phyloP scores from a whole-genome alignment of 2,888 invertebrate genomes.

The Mechanitis messenoides region DNA sequence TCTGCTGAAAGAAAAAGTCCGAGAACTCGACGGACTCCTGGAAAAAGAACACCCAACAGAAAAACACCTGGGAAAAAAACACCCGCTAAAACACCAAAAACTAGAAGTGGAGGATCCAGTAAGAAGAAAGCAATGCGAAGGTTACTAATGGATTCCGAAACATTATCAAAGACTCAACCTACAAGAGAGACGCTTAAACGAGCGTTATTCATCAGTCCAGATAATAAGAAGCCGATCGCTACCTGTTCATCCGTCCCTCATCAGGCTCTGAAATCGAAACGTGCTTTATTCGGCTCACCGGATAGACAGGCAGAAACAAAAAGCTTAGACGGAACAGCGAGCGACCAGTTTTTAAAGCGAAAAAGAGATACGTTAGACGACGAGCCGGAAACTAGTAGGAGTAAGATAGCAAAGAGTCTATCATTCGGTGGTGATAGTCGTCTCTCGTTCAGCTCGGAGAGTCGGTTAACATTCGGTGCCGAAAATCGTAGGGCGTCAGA shows the following conservation, averaged over 20 bases:
- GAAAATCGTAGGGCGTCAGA: slow-evolving; percentile 58
- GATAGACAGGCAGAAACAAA: slow-evolving; percentile 61
- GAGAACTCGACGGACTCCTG: slow-evolving; percentile 69
- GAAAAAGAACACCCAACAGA: slow-evolving; percentile 59
- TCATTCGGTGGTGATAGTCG: slow-evolving; percentile 72
- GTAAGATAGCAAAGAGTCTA: slow-evolving; percentile 76
- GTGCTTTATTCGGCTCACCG: slow-evolving; percentile 81
- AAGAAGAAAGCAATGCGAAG: slow-evolving; percentile 76
- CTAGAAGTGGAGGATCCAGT: slow-evolving; percentile 78
- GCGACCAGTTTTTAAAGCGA: slow-evolving; percentile 59
- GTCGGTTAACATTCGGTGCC: not conserved
- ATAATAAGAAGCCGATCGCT: slow-evolving; percentile 53
- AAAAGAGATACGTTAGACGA: slow-evolving; percentile 70
- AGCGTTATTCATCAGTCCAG: slow-evolving; percentile 85
- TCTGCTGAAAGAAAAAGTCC: slow-evolving; percentile 67
- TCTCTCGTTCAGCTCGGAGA: not conserved
- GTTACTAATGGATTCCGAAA: slow-evolving; percentile 61
- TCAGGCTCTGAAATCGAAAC: slow-evolving; percentile 77
- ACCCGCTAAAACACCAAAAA: slow-evolving; percentile 73
- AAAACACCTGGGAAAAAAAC: slow-evolving; percentile 74
- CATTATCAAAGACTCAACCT: slow-evolving; percentile 52
- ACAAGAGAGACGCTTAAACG: slow-evolving; percentile 80
- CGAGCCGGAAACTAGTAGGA: slow-evolving; percentile 46
- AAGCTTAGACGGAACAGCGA: slow-evolving; percentile 53
- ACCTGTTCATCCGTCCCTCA: slow-evolving; percentile 62